A percentile compares a stretch with the other conserved stretches of the same genome.
phyloP scores from a whole-genome alignment of 2,113 vertebrate genomes.

The Tragelaphus scriptus region DNA sequence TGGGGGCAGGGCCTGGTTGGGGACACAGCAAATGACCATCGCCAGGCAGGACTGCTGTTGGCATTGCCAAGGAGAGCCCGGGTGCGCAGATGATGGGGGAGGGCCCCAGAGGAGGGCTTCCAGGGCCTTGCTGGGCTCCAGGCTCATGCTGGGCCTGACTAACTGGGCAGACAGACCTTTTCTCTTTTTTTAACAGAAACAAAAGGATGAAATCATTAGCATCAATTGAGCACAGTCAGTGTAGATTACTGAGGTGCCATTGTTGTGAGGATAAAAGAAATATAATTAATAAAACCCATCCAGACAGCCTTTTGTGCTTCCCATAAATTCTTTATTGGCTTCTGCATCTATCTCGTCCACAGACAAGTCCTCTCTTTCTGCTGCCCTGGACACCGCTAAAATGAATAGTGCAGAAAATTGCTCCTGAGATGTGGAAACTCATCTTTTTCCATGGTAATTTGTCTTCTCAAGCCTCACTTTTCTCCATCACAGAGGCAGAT shows the following conservation, averaged over 20 bases:
- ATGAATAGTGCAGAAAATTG: constrained; percentile 64
- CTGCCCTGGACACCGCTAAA: constrained; percentile 49
- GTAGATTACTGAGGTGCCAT: constrained; percentile 53
- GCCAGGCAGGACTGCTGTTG: neutral
- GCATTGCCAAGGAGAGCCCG: neutral
- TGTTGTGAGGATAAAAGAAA: constrained; percentile 67
- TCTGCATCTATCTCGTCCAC: neutral
- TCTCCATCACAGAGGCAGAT: constrained; percentile 31
- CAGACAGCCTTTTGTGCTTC: constrained; percentile 60
- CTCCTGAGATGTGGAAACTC: constrained; percentile 55
- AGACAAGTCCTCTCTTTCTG: constrained; percentile 1
- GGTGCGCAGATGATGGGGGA: neutral
- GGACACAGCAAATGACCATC: neutral
- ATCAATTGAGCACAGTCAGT: constrained; percentile 54
- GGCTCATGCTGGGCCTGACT: neutral
- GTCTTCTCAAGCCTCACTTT: neutral
- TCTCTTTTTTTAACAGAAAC: neutral
- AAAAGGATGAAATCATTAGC: constrained; percentile 63
- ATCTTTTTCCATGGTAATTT: constrained; percentile 42
- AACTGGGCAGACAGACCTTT: neutral
- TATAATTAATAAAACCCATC: constrained; percentile 65
- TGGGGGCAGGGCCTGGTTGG: neutral
- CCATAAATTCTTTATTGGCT: neutral
- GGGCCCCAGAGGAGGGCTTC: neutral
- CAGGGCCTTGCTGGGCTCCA: neutral